phyloP scores from a whole-genome alignment of 64 coral and sea anemone genomes.

The Stichodactyla helianthus region DNA sequence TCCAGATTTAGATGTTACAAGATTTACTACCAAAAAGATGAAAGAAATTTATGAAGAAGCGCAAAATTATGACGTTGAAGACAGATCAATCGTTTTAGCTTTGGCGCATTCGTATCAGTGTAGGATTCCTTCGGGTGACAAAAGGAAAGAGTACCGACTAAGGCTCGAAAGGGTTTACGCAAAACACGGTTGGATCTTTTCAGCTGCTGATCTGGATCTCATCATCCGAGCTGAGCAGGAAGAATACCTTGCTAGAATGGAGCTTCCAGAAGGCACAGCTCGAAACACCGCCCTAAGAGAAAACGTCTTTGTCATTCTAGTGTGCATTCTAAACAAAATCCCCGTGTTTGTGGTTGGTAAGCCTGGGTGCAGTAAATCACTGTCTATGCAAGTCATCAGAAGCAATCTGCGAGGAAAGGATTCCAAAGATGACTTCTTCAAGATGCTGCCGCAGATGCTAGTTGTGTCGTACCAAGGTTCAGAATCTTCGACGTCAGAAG shows the following conservation, averaged over 20 bases:
- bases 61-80: not conserved
- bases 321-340: constrained; percentile 62
- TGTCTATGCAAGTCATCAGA: constrained; percentile 71
- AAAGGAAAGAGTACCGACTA: not conserved
- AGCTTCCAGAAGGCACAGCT: constrained; percentile 64
- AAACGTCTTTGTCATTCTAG: constrained; percentile 74
- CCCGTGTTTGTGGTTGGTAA: constrained; percentile 84
- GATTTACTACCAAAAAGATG: not conserved
- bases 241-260: constrained; percentile 64
- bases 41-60: not conserved
- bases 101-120: constrained; percentile 75
- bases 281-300: constrained; percentile 68
- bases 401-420: constrained; percentile 72
- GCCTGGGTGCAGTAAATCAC: constrained; percentile 72
- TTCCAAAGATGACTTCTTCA: constrained; percentile 63
- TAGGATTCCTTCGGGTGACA: constrained; percentile 36
- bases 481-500: constrained; percentile 70
- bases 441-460: constrained; percentile 48
- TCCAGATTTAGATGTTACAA: not conserved
- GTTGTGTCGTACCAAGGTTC: constrained; percentile 73
- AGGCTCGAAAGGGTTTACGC: not conserved
- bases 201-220: not conserved
- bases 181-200: not conserved
- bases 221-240: constrained; percentile 57
- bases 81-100: constrained; percentile 51